phyloP scores from a whole-genome alignment of 2,797 vertebrate species.

The Babyrousa celebensis region DNA sequence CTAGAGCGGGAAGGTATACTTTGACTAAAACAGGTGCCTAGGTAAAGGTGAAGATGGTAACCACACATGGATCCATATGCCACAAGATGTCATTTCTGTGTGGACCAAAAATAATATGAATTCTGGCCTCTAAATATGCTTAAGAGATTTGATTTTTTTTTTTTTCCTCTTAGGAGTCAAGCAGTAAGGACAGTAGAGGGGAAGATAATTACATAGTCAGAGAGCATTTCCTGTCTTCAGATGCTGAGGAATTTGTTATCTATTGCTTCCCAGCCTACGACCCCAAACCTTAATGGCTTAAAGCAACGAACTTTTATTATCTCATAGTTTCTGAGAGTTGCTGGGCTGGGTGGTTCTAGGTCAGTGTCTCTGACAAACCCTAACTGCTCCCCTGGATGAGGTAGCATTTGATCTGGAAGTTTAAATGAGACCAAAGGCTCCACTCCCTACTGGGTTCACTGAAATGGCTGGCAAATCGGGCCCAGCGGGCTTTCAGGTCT shows the following conservation, averaged over 20 bases:
- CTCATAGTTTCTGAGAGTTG: neutral
- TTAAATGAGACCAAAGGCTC: accelerated
- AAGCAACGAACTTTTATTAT: neutral
- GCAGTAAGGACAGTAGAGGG: neutral
- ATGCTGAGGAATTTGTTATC: neutral
- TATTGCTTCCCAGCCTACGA: neutral
- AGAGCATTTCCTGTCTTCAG: constrained; percentile 26
- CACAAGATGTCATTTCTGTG: neutral
- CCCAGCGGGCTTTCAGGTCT: neutral
- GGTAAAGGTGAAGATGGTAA: neutral
- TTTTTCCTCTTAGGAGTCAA: neutral
- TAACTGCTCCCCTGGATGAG: neutral
- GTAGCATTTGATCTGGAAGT: neutral
- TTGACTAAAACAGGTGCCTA: neutral
- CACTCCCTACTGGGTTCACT: neutral
- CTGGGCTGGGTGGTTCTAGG: neutral
- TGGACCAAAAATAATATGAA: neutral
- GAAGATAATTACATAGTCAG: neutral
- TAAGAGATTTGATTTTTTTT: neutral
- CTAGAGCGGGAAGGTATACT: neutral
- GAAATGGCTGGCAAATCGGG: neutral
- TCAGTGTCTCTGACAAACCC: neutral
- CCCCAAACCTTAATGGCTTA: neutral
- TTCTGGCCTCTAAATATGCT: neutral
- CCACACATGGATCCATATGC: neutral